Evolutionary conservation across 2,113 vertebrate genomes (phyloP).

Genomic region (Chauna torquata): DNA sequence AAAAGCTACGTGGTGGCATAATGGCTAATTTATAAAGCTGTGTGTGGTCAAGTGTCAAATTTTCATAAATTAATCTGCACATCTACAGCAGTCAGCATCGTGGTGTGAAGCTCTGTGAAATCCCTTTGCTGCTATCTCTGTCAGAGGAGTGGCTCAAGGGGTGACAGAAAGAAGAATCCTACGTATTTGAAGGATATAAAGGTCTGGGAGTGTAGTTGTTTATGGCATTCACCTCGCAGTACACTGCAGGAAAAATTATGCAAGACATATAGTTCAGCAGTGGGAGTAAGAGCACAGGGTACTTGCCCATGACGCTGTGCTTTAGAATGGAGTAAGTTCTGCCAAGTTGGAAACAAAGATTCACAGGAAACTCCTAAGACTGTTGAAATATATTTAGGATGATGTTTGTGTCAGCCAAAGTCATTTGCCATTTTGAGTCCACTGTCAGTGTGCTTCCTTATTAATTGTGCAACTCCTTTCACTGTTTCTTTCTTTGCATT

Average conservation of each 20-base stretch:
- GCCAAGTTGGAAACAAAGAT: background rate
- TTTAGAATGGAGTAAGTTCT: background rate
- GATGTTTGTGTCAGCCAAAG: background rate
- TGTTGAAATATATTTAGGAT: background rate
- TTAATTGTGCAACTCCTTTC: background rate
- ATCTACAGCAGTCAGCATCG: background rate
- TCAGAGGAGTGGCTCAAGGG: too few relatives aligned
- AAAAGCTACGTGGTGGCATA: background rate
- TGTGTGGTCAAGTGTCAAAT: background rate
- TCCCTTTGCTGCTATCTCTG: background rate
- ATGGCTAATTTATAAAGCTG: background rate
- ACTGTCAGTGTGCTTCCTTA: too few relatives aligned
- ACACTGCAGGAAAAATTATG: background rate
- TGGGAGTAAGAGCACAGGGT: background rate
- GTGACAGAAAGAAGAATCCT: background rate
- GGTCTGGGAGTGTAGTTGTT: background rate
- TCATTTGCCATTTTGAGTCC: background rate
- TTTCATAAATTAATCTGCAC: background rate
- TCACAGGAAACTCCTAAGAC: background rate
- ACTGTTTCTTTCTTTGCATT: background rate
- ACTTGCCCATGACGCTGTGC: background rate
- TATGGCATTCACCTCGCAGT: background rate
- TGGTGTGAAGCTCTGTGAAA: background rate
- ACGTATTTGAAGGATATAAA: background rate
- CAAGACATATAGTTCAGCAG: background rate